A percentile compares a stretch with the other conserved stretches of the same genome.
Conservation (phyloP, 2,888 invertebrate species). For the Lycia hirtaria region DNA sequence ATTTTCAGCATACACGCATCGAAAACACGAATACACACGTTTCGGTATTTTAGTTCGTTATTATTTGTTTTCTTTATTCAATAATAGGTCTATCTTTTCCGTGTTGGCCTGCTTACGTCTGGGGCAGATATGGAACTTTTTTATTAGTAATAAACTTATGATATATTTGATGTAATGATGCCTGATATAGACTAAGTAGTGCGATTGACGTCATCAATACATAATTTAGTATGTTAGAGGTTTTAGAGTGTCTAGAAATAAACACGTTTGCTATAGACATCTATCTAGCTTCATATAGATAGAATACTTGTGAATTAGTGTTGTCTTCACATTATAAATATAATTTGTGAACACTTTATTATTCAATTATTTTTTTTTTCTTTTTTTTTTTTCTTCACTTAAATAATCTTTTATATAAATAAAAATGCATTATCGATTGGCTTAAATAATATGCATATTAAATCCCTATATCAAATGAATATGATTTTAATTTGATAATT, state of each 20-base stretch:
- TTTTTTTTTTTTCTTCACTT: neutral
- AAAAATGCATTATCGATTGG: too few species aligned
- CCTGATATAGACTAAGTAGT: neutral
- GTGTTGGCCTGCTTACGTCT: slow-evolving; percentile 74
- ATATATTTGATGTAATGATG: neutral
- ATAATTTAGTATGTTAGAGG: neutral
- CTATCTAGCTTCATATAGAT: neutral
- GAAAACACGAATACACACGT: slow-evolving; percentile 72
- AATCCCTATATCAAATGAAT: too few species aligned
- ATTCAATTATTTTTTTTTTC: neutral
- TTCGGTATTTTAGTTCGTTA: slow-evolving; percentile 49
- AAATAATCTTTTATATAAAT: too few species aligned
- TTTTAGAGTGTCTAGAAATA: neutral
- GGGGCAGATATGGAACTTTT: slow-evolving; percentile 68
- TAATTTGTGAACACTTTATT: neutral
- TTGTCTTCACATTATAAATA: neutral
- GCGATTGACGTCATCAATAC: slow-evolving; percentile 56
- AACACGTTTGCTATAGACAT: neutral
- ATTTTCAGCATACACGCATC: slow-evolving; percentile 64
- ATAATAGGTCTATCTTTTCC: slow-evolving; percentile 60
- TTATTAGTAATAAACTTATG: too few species aligned
- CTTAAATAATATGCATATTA: too few species aligned
- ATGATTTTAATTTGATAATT: too few species aligned
- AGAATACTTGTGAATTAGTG: neutral
- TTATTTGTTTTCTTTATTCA: slow-evolving; percentile 47